Base-by-base conservation (phyloP, 2,888 invertebrate genomes). In the Teinopalpus imperialis region DNA sequence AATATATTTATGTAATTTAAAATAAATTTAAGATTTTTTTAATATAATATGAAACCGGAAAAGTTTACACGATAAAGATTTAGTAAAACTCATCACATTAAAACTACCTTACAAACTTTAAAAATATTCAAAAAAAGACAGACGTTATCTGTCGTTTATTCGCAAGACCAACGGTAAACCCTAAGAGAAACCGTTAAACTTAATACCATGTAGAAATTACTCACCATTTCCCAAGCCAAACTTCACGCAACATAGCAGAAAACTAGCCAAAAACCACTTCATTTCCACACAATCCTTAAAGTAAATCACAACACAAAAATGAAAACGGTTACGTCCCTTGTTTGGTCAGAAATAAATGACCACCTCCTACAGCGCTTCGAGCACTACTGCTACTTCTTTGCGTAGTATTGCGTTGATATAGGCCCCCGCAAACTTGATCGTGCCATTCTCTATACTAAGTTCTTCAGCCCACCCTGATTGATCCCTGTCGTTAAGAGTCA, bases 201-300 rank as follows among this genome's bases (percentile, higher is more conserved):
- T 9, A n/a, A 34, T 20, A 16, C 7, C 8, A 20, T 32, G 3
- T 6, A 7, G 12, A 7, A 27, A 5, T 3, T 6, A 74, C 86
- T 80, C 51, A 86, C 86, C 82, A 45, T 68, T 71, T 16, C 74
- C 74, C 24, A 69, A 65, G 53, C 70, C 69, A 50, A 61, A 61
- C 53, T 69, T 63, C 58, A 68, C 65, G 60, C 75, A 61, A 57
- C 71, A 77, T 63, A 76, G 64, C 57, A 83, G 48, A 49, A 78
- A 66, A 65, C 73, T 63, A 52, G 69, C 63, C 55, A 76, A 55
- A 58, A 80, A 59, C 74, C 81, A 86, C 79, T 73, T 75, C 86
- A 87, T 87, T 58, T 68, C n/a, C 82, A 86, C 82, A 67, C 59
- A 67, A 68, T 62, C 59, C 59, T 66, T 61, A 66, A 49, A 52